A percentile compares a stretch with the other conserved stretches of the same genome.
phyloP scores from a whole-genome alignment of 2,888 invertebrate species.

The Pristionchus exspectatus region DNA sequence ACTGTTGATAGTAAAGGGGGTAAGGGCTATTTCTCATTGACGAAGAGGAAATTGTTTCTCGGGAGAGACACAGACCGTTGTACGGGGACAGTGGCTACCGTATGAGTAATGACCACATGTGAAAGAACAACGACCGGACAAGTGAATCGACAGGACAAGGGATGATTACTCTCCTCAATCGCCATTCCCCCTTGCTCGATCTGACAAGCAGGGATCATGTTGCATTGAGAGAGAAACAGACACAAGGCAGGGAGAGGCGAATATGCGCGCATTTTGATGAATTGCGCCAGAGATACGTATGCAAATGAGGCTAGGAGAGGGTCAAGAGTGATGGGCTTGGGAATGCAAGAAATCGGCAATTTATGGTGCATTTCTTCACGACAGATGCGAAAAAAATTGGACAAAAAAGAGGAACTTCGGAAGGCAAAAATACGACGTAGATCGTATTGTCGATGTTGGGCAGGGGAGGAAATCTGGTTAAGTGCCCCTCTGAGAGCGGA shows the following conservation, averaged over 20 bases:
- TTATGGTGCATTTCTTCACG: background rate
- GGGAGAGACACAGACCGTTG: background rate
- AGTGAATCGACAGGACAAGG: background rate
- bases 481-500: conserved; percentile 35
- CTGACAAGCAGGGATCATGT: background rate
- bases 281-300: conserved; percentile 33
- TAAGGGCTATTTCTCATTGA: too few species aligned
- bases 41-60: background rate
- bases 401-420: background rate
- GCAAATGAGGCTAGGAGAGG: conserved; percentile 32
- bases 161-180: background rate
- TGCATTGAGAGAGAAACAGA: background rate
- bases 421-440: background rate
- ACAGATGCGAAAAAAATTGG: background rate
- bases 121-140: conserved; percentile 17
- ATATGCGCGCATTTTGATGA: conserved; percentile 36
- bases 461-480: background rate
- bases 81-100: background rate
- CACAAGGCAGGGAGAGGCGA: conserved; percentile 7
- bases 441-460: background rate
- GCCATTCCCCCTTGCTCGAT: background rate
- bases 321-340: conserved; percentile 34
- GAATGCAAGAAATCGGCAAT: conserved; percentile 36
- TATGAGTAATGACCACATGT: background rate
- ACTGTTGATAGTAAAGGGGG: background rate